A percentile compares a stretch with the other conserved stretches of the same genome.
Evolutionary conservation across 2,797 vertebrate genomes (phyloP).

Genomic region (Arvicola amphibius): DNA sequence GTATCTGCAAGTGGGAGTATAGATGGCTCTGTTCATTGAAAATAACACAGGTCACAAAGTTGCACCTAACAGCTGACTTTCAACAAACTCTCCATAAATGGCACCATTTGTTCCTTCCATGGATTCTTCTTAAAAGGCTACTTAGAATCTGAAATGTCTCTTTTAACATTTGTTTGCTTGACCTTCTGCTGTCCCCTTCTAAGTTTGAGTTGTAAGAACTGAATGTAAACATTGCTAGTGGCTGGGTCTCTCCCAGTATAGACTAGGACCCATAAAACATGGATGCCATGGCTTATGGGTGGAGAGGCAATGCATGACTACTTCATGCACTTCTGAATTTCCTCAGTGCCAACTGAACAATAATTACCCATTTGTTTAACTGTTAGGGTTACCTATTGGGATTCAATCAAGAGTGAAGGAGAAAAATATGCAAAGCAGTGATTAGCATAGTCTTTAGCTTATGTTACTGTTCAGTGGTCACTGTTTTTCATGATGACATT

Average conservation of each 20-base stretch:
- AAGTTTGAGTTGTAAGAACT: neutral
- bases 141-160: neutral
- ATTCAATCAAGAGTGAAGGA: neutral
- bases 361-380: neutral
- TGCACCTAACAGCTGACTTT: neutral
- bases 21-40: neutral
- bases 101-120: neutral
- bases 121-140: neutral
- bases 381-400: neutral
- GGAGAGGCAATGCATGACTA: neutral
- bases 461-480: neutral
- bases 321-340: neutral
- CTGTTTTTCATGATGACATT: neutral
- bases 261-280: no score
- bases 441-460: neutral
- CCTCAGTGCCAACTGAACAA: neutral
- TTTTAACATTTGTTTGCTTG: neutral
- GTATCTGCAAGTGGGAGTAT: neutral
- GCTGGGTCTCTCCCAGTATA: neutral
- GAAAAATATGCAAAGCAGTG: neutral
- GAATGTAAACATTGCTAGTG: neutral
- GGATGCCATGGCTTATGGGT: neutral
- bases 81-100: neutral
- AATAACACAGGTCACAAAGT: neutral
- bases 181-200: neutral